phyloP scores from a whole-genome alignment of 2,888 invertebrate genomes.

The Drosophila tripunctata region DNA sequence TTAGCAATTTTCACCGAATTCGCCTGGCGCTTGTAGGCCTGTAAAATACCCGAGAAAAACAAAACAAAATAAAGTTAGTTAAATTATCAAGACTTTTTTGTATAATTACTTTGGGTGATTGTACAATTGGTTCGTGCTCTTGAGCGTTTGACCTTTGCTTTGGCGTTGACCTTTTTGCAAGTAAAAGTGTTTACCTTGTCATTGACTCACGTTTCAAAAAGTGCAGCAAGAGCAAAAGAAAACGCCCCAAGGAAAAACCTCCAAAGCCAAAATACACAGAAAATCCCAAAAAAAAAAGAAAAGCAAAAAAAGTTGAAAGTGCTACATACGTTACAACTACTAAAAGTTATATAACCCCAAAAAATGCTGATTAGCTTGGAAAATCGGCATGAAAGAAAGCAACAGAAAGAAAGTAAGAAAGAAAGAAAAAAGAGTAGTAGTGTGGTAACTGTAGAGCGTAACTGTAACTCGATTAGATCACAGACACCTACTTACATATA shows the following conservation, averaged over 20 bases:
- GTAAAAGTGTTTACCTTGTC: conserved; percentile 59
- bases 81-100: too few relatives aligned
- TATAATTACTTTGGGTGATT: not conserved
- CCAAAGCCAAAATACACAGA: not conserved
- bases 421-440: not conserved
- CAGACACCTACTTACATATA: too few relatives aligned
- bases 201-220: conserved; percentile 40
- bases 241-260: conserved; percentile 12
- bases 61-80: conserved; percentile 29
- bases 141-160: conserved; percentile 39
- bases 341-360: conserved; percentile 26
- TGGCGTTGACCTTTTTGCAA: conserved; percentile 8
- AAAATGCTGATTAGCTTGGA: conserved; percentile 20
- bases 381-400: not conserved
- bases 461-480: conserved; percentile 49
- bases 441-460: conserved; percentile 11
- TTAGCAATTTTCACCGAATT: conserved; percentile 94
- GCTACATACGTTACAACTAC: too few relatives aligned
- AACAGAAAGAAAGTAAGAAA: not conserved
- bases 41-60: conserved; percentile 62
- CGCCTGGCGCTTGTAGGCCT: conserved; percentile 92
- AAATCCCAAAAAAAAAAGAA: conserved; percentile 9
- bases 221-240: conserved; percentile 43
- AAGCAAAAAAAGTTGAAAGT: conserved; percentile 10
- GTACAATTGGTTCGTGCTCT: conserved; percentile 48